These are phyloP conservation scores for Luehdorfia chinensis DNA, from an alignment of 1,140 invertebrate species.

Conservation along the genomic window DNA sequence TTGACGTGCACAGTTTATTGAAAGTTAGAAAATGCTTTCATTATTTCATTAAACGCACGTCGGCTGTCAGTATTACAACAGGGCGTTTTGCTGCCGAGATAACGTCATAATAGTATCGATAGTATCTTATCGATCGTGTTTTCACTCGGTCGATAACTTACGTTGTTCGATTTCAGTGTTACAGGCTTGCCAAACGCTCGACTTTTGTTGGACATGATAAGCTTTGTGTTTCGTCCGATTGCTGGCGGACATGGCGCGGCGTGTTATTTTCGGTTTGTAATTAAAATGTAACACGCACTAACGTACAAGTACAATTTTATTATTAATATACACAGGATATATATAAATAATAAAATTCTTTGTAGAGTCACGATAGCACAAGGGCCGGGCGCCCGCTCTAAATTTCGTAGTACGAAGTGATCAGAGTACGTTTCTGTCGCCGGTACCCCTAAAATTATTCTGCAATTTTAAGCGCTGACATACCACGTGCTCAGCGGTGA, in stretches of 20 bases:
- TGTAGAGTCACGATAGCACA: no score
- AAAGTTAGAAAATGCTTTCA: conserved; percentile 15
- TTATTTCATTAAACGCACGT: conserved; percentile 12
- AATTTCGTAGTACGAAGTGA: no score
- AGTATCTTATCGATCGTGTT: conserved; percentile 13
- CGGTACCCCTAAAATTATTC: no score
- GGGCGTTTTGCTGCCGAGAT: conserved; percentile 5
- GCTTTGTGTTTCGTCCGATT: conserved; percentile 9
- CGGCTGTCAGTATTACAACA: conserved; percentile 8
- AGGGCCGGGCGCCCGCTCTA: no score
- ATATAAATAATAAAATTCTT: no score
- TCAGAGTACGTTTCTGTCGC: no score
- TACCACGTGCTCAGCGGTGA: no score
- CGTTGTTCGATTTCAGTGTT: conserved; percentile 8
- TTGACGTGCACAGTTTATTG: conserved; percentile 6
- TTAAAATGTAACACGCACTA: conserved; percentile 11
- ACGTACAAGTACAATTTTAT: no score
- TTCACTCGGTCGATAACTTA: conserved; percentile 5
- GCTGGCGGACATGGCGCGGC: neutral
- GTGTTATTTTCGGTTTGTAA: neutral
- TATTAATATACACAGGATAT: no score
- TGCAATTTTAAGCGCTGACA: no score
- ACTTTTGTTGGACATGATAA: conserved; percentile 5
- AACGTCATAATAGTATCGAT: conserved; percentile 16
- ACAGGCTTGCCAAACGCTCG: neutral